Conservation (phyloP, 2,888 invertebrate species). For the Drosophila rubida region DNA sequence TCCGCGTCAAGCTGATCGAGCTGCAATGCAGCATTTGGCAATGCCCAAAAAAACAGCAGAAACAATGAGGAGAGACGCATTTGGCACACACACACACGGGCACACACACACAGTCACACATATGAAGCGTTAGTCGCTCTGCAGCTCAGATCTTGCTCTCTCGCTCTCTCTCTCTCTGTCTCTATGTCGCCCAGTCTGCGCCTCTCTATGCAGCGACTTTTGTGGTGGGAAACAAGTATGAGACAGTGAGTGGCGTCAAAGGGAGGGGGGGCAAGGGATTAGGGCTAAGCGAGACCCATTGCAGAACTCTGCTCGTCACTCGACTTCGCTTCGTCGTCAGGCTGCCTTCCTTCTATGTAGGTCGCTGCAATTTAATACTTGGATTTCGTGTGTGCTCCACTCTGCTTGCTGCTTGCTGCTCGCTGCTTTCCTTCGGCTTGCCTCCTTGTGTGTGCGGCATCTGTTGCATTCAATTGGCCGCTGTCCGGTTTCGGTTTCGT, state of each 20-base stretch:
- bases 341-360: conserved; percentile 78
- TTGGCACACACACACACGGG: not conserved
- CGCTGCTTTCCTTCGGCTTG: not conserved
- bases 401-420: not conserved
- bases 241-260: not conserved
- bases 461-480: conserved; percentile 30
- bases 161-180: not conserved
- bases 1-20: conserved; percentile 51
- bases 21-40: conserved; percentile 28
- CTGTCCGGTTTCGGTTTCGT: conserved; percentile 60
- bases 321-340: conserved; percentile 24
- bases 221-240: conserved; percentile 18
- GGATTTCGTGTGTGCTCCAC: conserved; percentile 47
- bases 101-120: conserved; percentile 27
- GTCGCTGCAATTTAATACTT: conserved; percentile 84
- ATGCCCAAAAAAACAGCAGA: conserved; percentile 39
- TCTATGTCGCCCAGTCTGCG: too few species aligned
- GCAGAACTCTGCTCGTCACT: conserved; percentile 6
- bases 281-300: conserved; percentile 23
- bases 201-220: not conserved
- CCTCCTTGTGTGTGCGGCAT: not conserved
- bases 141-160: conserved; percentile 1
- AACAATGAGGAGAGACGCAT: conserved; percentile 3
- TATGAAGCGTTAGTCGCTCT: conserved; percentile 11
- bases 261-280: not conserved